These are phyloP conservation scores for Stenichneumon culpator DNA, from an alignment of 2,888 invertebrate species.

Conservation along the genomic window DNA sequence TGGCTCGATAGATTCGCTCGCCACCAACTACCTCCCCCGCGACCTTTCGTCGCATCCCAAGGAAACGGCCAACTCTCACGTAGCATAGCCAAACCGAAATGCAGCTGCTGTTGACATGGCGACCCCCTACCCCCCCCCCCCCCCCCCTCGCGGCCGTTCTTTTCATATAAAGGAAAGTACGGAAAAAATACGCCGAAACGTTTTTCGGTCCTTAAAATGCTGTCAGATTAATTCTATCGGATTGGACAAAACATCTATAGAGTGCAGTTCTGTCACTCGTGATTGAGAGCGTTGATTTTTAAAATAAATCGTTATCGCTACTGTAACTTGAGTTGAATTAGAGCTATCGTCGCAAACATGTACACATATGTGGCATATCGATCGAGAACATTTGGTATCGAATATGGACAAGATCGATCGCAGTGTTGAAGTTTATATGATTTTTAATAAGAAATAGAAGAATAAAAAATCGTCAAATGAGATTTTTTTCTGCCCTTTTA, in stretches of 20 bases:
- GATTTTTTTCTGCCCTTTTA: too few relatives aligned
- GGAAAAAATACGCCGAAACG: not conserved
- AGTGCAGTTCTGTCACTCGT: not conserved
- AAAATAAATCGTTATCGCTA: not conserved
- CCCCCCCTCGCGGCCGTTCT: not conserved
- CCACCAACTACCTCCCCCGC: constrained; percentile 26
- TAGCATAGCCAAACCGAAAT: constrained; percentile 21
- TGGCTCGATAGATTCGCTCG: constrained; percentile 65
- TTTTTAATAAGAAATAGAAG: too few relatives aligned
- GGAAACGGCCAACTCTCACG: constrained; percentile 27
- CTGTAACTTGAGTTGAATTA: not conserved
- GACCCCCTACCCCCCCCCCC: not conserved
- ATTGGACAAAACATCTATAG: not conserved
- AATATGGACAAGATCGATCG: too few relatives aligned
- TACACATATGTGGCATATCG: too few relatives aligned
- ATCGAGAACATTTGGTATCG: too few relatives aligned
- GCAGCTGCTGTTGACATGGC: not conserved
- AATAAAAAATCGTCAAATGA: too few relatives aligned
- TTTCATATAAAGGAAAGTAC: not conserved
- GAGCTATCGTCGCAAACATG: too few relatives aligned
- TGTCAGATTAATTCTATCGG: not conserved
- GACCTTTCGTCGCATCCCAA: constrained; percentile 60
- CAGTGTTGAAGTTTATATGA: too few relatives aligned
- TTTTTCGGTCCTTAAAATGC: not conserved
- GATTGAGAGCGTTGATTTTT: not conserved